Base-by-base conservation (phyloP, 2,888 invertebrate species). In the Glyphotaelius pellucidus region DNA sequence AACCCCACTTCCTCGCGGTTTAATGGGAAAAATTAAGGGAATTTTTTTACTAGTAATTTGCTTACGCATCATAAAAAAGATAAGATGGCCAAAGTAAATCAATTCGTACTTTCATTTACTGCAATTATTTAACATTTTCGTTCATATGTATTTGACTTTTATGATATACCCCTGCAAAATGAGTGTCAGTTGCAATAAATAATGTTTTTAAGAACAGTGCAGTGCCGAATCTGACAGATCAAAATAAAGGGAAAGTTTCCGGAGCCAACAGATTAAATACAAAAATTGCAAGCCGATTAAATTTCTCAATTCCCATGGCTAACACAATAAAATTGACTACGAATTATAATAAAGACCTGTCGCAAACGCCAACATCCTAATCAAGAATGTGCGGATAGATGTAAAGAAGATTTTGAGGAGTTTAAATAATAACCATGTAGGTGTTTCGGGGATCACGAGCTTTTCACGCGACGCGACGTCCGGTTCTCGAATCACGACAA, bases 401-500 rank as follows among this genome's bases (percentile, higher is more conserved):
- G n/a, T 84, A 38, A 84, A 84, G 30, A 52, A 30, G 83, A 83
- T 32, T 32, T 47, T 0, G 52, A 87, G 87, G 31, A 87, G 52
- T 47, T 87, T 11, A 87, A 87, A 87, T 87, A 52, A 87, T 87
- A 47, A 25, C 47, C 87, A 87, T 87, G 87, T 87, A 87, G 88
- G 88, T 79, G 88, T 79, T 79, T 80, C 11, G 88, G 80, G 79
- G 88, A 89, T 35, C 88, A 89, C 25, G 42, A 35, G 79, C 31
- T 79, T 31, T 87, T 87, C 88, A 38, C 42, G 86, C 42, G 79
- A 67, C 84, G 38, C 85, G 79, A 89, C 42, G 88, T 89, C 80
- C 88, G 88, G 67, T 89, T 89, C 79, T 89, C 80, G 79, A 35
- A 89, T 79, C 35, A 80, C 88, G 80, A 89, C 88, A 89, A 89